phyloP scores from a whole-genome alignment of 2,113 vertebrate genomes.

The Corythoichthys haematopterus region DNA sequence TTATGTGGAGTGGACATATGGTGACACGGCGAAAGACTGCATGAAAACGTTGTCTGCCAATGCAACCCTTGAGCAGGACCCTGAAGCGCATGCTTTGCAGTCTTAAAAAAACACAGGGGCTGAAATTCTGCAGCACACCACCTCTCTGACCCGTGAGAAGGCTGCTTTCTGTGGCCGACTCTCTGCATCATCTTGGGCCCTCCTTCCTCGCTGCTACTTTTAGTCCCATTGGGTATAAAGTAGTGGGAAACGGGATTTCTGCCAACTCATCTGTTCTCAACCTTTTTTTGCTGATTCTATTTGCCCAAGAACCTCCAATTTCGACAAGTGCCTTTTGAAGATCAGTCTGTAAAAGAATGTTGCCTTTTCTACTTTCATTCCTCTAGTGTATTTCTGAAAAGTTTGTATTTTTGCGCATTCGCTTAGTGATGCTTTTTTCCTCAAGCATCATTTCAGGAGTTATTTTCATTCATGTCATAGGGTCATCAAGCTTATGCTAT shows the following conservation, averaged over 20 bases:
- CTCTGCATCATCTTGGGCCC: constrained; percentile 31
- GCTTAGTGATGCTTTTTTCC: constrained; percentile 32
- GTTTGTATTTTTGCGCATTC: constrained; percentile 28
- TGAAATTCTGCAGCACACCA: constrained; percentile 6
- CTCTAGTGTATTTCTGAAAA: neutral
- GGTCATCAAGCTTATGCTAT: constrained; percentile 52
- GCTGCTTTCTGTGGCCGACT: constrained; percentile 25
- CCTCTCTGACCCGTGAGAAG: constrained; percentile 27
- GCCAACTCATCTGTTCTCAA: constrained; percentile 60
- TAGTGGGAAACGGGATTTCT: constrained; percentile 41
- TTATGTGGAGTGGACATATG: constrained; percentile 12
- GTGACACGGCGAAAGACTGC: constrained; percentile 34
- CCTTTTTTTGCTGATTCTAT: constrained; percentile 47
- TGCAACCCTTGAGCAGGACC: constrained; percentile 19
- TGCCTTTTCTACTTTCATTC: constrained; percentile 1
- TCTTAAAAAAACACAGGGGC: constrained; percentile 24
- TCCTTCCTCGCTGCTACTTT: constrained; percentile 55
- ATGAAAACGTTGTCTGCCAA: constrained; percentile 21
- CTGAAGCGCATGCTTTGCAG: constrained; percentile 19
- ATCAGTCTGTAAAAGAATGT: constrained; percentile 25
- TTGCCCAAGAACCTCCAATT: constrained; percentile 42
- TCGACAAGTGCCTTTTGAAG: constrained; percentile 45
- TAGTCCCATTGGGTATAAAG: constrained; percentile 49
- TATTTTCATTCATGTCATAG: constrained; percentile 53
- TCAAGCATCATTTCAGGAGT: constrained; percentile 22